Conservation (phyloP, 2,113 vertebrate species). For the Struthio camelus region DNA sequence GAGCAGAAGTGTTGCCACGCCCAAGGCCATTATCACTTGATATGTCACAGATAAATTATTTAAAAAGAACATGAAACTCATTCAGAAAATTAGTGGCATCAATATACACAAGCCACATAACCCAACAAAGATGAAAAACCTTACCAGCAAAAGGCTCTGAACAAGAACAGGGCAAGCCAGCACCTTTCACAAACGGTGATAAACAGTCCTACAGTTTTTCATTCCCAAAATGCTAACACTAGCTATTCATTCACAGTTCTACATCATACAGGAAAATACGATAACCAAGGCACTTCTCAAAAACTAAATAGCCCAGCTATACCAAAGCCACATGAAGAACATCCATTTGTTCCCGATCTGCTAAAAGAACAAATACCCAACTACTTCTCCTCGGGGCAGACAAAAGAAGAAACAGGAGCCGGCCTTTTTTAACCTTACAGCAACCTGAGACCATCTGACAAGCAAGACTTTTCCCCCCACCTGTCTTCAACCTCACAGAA, state of each 20-base stretch:
- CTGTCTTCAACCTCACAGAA: neutral
- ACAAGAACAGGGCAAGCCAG: neutral
- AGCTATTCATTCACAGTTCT: neutral
- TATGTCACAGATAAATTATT: neutral
- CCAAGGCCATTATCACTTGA: neutral
- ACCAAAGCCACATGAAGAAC: neutral
- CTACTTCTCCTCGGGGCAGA: neutral
- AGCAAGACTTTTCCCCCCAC: neutral
- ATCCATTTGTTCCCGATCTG: neutral
- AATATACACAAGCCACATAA: neutral
- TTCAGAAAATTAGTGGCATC: neutral
- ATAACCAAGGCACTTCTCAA: neutral
- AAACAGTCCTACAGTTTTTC: neutral
- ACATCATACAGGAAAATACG: fast-evolving
- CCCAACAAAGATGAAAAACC: neutral
- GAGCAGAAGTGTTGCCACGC: neutral
- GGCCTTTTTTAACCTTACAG: neutral
- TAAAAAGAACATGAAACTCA: neutral
- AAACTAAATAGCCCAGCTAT: neutral
- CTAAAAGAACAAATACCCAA: neutral
- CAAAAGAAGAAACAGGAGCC: neutral
- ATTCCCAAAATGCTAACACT: neutral
- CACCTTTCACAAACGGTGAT: neutral
- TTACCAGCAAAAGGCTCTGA: neutral
- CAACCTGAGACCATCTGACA: fast-evolving